Conservation (phyloP, 2,888 invertebrate genomes). For the Villa cingulata region DNA sequence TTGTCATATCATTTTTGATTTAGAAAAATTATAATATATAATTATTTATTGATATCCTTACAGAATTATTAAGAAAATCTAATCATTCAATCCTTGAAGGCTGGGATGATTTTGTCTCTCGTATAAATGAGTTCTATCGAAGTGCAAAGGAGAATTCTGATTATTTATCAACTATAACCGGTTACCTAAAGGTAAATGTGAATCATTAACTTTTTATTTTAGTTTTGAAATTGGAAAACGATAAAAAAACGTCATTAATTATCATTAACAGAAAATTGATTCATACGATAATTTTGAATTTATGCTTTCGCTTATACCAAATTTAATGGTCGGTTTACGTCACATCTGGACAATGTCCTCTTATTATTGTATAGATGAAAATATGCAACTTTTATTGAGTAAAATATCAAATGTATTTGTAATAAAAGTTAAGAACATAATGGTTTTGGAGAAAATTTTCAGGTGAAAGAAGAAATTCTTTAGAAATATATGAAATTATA, state of each 20-base stretch:
- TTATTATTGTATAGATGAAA: slow-evolving; percentile 71
- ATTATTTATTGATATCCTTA: slow-evolving; percentile 41
- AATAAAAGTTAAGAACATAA: slow-evolving; percentile 55
- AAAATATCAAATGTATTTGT: slow-evolving; percentile 73
- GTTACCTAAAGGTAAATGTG: slow-evolving; percentile 36
- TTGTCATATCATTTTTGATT: no score
- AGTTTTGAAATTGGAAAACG: no score
- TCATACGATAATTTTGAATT: slow-evolving; percentile 55
- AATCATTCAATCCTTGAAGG: slow-evolving; percentile 19
- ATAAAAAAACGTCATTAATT: no score
- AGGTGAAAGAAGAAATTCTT: slow-evolving; percentile 51
- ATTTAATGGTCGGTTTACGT: slow-evolving; percentile 68
- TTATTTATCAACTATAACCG: slow-evolving; percentile 32
- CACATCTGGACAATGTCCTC: slow-evolving; percentile 86
- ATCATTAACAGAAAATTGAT: slow-evolving; percentile 58
- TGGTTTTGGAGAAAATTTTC: slow-evolving; percentile 61
- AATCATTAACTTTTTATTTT: no score
- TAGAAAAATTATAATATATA: background rate
- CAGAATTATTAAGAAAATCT: slow-evolving; percentile 31
- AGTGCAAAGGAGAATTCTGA: slow-evolving; percentile 34
- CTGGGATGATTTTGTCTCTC: slow-evolving; percentile 22
- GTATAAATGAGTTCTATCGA: slow-evolving; percentile 22
- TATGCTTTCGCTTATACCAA: slow-evolving; percentile 59
- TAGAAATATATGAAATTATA: background rate
- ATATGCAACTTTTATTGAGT: slow-evolving; percentile 71